Evolutionary conservation across 1,140 invertebrate species (phyloP), one percentile per base, ranked within the genome.

Genomic region (Ruditapes philippinarum): DNA sequence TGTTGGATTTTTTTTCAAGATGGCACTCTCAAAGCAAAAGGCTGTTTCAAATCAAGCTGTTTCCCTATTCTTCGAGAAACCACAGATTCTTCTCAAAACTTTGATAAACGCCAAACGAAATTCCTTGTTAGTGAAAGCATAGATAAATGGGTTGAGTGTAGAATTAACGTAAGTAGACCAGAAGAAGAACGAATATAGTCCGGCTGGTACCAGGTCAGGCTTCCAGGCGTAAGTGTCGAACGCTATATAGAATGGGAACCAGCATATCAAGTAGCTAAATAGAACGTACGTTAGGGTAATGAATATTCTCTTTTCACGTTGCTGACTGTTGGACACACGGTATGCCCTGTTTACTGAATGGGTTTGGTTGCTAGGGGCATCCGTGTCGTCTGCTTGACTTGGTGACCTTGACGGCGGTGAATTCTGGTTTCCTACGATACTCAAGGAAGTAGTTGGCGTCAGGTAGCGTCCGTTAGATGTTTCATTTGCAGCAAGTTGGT

Each of bases 31-130:
- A n/a, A n/a, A n/a, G n/a, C n/a, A n/a, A n/a, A n/a, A n/a, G n/a
- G n/a, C n/a, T n/a, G n/a, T n/a, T n/a, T n/a, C n/a, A n/a, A 45
- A 45, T 45, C 42, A 45, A 7, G 42, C 42, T 45, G 42, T 14
- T 7, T 7, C 42, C 42, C 68, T 42, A 11, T 49, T 28, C 49
- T 49, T 76, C 31, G 73, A 25, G 22, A 54, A 81, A 2, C 19
- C 25, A 33, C 25, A 81, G n/a, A 81, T 65, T 1, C 4, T 25
- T 65, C n/a, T 42, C 36, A 81, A 42, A 3, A 94, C 79, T 95
- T 98, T 98, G 9, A 78, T 40, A 42, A 84, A 92, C 22, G 91
- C 89, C 5, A 17, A 62, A 17, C 92, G 57, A 60, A 93, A 90
- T 57, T 92, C 89, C 45, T 92, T 89, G 51, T 85, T 92, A 2